Conservation (phyloP, 2,888 invertebrate genomes). For the Pandemis heparana region DNA sequence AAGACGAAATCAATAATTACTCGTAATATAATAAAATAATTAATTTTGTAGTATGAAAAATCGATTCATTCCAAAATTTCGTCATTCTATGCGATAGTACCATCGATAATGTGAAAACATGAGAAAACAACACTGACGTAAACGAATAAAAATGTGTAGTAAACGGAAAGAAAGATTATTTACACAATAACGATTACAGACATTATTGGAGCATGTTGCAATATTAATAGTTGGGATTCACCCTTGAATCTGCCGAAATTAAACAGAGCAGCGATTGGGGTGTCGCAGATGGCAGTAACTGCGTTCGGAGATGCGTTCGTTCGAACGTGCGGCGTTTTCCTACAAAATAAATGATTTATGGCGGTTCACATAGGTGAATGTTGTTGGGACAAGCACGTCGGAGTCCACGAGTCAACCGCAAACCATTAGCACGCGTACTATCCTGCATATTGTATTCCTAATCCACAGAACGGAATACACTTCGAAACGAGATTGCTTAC, state of each 20-base stretch:
- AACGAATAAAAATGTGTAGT: neutral
- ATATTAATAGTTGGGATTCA: slow-evolving; percentile 74
- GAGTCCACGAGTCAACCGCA: slow-evolving; percentile 55
- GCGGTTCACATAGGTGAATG: slow-evolving; percentile 56
- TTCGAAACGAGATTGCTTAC: slow-evolving; percentile 60
- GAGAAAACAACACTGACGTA: too few relatives aligned
- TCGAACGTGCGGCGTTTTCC: slow-evolving; percentile 63
- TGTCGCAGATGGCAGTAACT: slow-evolving; percentile 81
- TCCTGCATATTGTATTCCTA: slow-evolving; percentile 60
- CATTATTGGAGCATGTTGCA: slow-evolving; percentile 64
- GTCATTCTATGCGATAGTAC: too few relatives aligned
- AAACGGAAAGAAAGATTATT: slow-evolving; percentile 39
- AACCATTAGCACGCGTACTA: slow-evolving; percentile 63
- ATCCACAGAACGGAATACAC: slow-evolving; percentile 54
- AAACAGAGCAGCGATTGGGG: slow-evolving; percentile 75
- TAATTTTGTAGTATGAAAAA: too few relatives aligned
- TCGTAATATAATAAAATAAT: too few relatives aligned
- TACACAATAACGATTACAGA: slow-evolving; percentile 48
- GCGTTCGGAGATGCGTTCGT: slow-evolving; percentile 63
- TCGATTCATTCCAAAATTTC: too few relatives aligned
- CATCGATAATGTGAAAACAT: too few relatives aligned
- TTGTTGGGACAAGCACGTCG: slow-evolving; percentile 63
- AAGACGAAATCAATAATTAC: neutral
- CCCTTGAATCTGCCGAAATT: slow-evolving; percentile 78
- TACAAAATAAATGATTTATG: slow-evolving; percentile 80